A percentile compares a stretch with the other conserved stretches of the same genome.
phyloP scores from a whole-genome alignment of 2,888 invertebrate species.

The Tribolium freemani region DNA sequence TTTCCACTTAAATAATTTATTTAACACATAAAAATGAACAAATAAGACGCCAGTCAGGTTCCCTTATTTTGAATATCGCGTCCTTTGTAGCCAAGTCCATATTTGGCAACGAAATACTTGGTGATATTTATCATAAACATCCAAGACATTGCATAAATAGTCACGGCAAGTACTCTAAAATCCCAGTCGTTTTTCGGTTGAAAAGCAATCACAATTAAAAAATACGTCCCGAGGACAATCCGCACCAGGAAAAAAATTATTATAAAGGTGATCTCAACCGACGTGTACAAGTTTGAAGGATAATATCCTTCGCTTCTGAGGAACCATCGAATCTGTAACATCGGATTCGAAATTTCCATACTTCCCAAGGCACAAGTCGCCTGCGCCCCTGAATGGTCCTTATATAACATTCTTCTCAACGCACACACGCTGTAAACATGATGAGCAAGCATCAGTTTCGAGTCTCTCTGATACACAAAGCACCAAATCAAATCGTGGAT shows the following conservation, averaged over 20 bases:
- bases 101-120: constrained; percentile 58
- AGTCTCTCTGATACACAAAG: constrained; percentile 64
- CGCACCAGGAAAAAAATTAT: constrained; percentile 69
- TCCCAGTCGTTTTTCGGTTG: constrained; percentile 68
- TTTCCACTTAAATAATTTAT: neutral
- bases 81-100: constrained; percentile 32
- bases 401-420: constrained; percentile 70
- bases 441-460: constrained; percentile 71
- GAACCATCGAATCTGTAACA: constrained; percentile 76
- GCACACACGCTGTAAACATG: constrained; percentile 71
- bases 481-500: constrained; percentile 75
- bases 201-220: constrained; percentile 67
- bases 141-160: constrained; percentile 64
- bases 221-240: constrained; percentile 70
- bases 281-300: constrained; percentile 66
- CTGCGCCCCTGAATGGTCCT: constrained; percentile 69
- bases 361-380: constrained; percentile 72
- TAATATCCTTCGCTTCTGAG: constrained; percentile 70
- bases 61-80: neutral
- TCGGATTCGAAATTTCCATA: constrained; percentile 75
- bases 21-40: constrained; percentile 1
- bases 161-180: constrained; percentile 55
- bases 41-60: neutral
- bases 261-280: constrained; percentile 71
- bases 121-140: constrained; percentile 61